Percentiles rank a stretch among this genome's conserved stretches.
Evolutionary conservation across 23 tunicate species (phyloP).

Genomic region (Phallusia fumigata): DNA sequence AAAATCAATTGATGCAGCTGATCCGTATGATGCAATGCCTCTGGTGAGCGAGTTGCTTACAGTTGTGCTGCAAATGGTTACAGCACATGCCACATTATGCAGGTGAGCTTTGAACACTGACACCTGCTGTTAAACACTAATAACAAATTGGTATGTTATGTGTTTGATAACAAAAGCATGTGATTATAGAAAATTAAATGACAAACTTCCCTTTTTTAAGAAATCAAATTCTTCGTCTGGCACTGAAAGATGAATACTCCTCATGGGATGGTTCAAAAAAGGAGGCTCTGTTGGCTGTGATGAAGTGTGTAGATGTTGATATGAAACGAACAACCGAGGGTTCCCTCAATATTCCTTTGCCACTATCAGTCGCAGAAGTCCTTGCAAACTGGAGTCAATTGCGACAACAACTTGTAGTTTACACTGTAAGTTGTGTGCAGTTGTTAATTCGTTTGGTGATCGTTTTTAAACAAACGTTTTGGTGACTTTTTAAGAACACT

Average conservation of each 20-base stretch:
- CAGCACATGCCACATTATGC: conserved; percentile 41
- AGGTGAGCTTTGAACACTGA: conserved; percentile 33
- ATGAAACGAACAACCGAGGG: conserved; percentile 25
- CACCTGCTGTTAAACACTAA: too few relatives aligned
- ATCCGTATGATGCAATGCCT: conserved; percentile 11
- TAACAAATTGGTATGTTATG: too few relatives aligned
- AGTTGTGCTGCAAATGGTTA: conserved; percentile 4
- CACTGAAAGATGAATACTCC: conserved; percentile 26
- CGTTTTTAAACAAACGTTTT: too few relatives aligned
- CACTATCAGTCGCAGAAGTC: conserved; percentile 21
- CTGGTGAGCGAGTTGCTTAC: conserved; percentile 15
- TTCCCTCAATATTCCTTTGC: conserved; percentile 19
- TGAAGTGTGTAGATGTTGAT: conserved; percentile 26
- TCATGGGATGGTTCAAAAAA: neutral
- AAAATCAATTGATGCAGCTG: conserved; percentile 11
- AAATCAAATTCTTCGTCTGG: conserved; percentile 23
- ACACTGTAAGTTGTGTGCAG: conserved; percentile 34
- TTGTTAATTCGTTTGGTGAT: too few relatives aligned
- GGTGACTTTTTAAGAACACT: neutral
- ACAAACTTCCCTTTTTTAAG: neutral
- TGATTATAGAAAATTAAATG: too few relatives aligned
- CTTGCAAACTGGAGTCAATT: conserved; percentile 19
- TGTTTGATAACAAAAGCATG: too few relatives aligned
- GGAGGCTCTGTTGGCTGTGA: conserved; percentile 19
- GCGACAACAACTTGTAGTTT: conserved; percentile 16